A percentile compares a stretch with the other conserved stretches of the same genome.
These are phyloP conservation scores for roundworm (Caenorhabditis elegans) DNA, from an alignment of 1,140 invertebrate species.

Conservation along the genomic window DNA sequence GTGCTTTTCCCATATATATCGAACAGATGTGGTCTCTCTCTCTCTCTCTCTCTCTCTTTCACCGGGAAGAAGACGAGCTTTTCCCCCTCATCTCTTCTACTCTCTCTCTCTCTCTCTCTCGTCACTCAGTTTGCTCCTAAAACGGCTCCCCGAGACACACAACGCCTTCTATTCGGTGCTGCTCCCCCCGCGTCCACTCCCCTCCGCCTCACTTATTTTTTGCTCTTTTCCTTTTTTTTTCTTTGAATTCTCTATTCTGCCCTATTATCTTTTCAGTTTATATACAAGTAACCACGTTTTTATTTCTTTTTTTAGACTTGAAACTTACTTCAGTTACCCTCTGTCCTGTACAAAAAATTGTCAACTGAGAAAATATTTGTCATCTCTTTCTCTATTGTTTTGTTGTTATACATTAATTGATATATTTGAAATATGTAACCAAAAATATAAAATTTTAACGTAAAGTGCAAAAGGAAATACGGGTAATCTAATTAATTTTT, in stretches of 20 bases:
- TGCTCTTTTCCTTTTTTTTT: background rate
- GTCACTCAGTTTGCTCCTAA: background rate
- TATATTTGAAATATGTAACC: too few relatives aligned
- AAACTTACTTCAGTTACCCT: too few relatives aligned
- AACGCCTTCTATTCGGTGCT: background rate
- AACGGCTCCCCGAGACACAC: background rate
- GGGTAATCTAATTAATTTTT: too few relatives aligned
- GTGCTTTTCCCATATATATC: background rate
- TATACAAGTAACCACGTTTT: too few relatives aligned
- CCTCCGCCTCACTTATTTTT: background rate
- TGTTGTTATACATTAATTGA: too few relatives aligned
- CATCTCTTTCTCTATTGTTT: too few relatives aligned
- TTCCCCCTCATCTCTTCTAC: background rate
- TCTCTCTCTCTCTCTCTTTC: background rate
- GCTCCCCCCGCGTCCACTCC: background rate
- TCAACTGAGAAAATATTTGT: too few relatives aligned
- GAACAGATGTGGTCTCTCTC: conserved; percentile 6
- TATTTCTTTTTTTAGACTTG: too few relatives aligned
- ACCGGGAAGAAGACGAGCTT: too few relatives aligned
- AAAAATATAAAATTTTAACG: too few relatives aligned
- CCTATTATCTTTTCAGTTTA: background rate
- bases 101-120: background rate
- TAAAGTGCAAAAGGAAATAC: too few relatives aligned
- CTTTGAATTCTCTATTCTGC: background rate
- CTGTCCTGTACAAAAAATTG: too few relatives aligned